A percentile compares a stretch with the other conserved stretches of the same genome.
phyloP scores from a whole-genome alignment of 2,113 vertebrate species.

The Egretta garzetta region DNA sequence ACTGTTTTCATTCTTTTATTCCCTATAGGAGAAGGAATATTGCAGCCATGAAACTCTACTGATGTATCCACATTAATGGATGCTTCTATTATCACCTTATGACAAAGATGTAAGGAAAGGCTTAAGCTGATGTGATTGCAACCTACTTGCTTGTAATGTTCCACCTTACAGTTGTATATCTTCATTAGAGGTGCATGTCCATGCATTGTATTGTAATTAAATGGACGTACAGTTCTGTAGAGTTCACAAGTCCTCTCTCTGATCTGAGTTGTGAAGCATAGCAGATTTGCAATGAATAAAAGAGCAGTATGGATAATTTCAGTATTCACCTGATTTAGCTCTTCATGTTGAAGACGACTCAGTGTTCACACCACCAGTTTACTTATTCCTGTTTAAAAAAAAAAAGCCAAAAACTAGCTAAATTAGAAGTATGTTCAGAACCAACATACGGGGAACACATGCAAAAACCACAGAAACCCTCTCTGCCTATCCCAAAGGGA shows the following conservation, averaged over 20 bases:
- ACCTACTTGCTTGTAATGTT: background rate
- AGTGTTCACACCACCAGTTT: background rate
- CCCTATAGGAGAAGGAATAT: background rate
- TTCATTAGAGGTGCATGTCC: background rate
- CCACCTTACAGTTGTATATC: background rate
- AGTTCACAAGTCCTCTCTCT: background rate
- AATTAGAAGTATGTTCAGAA: background rate
- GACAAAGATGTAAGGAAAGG: background rate
- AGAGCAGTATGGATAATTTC: background rate
- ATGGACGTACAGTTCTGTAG: background rate
- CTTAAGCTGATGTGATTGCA: background rate
- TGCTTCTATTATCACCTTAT: background rate
- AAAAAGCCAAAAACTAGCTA: background rate
- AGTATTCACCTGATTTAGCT: background rate
- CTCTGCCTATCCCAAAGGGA: background rate
- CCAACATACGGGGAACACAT: background rate
- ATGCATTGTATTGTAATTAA: background rate
- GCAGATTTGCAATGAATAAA: background rate
- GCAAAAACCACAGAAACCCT: background rate
- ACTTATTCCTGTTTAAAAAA: background rate
- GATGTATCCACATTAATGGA: background rate
- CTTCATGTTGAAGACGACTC: background rate
- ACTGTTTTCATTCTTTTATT: background rate
- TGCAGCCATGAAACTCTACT: background rate
- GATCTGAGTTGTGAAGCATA: background rate